Evolutionary conservation across 2,888 invertebrate genomes (phyloP), one percentile per base, ranked within the genome.

Genomic region (Trichacis sp.): DNA sequence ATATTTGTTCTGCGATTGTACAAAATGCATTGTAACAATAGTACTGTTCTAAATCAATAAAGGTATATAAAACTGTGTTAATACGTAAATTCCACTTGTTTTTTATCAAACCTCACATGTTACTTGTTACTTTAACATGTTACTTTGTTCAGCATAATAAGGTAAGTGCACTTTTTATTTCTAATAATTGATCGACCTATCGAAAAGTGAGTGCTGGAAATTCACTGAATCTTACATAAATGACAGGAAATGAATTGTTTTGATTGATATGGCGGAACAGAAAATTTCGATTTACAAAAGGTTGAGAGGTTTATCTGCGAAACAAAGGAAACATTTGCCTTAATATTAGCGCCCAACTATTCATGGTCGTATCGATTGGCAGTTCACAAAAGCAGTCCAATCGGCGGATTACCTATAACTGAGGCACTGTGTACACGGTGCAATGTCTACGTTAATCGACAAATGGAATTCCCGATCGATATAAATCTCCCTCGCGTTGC

Each of bases 401-500:
- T 50, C 30, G 49, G n/a, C 19, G 45, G 50, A 61, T 62, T 55
- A 53, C 47, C 48, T 62, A 14, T 29, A 52, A 57, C 38, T 57
- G 56, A 11, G 42, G n/a, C 49, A 43, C 20, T 38, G 30, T 50
- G 17, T 36, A 46, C 42, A 47, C 15, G 30, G 42, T n/a, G 49
- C 47, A 63, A 53, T 51, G 48, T 62, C 64, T 51, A 51, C 53
- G 59, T 62, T 60, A 68, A 55, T 68, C 58, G 64, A 56, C 50
- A 51, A 52, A 59, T 56, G 51, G 68, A 68, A 70, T 68, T 72
- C 70, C 66, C 74, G 75, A 77, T 74, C 75, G 69, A 76, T 76
- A 77, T 76, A 73, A 75, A 78, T 77, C 74, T 71, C 70, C 64
- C 73, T 68, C 71, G 67, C 70, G 73, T 74, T 71, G 70, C 74